Conservation (phyloP, 2,888 invertebrate species). For the Tachystola acroxantha region DNA sequence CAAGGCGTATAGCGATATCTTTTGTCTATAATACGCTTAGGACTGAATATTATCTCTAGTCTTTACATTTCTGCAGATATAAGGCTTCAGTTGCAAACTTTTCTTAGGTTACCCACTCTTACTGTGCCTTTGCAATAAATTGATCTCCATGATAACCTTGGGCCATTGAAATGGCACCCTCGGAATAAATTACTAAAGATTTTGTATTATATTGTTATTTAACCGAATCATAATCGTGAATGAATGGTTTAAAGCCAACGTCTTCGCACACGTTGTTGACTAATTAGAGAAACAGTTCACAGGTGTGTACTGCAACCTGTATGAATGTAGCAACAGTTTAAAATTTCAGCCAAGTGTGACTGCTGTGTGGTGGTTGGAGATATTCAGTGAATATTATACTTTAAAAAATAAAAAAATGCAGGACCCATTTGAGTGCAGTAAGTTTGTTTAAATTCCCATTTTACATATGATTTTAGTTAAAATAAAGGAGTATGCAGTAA, state of each 20-base stretch:
- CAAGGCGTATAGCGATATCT: no score
- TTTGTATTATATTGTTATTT: conserved; percentile 25
- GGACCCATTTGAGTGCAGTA: conserved; percentile 55
- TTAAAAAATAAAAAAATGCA: conserved; percentile 35
- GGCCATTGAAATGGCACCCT: conserved; percentile 21
- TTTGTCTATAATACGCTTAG: no score
- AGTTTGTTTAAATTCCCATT: conserved; percentile 21
- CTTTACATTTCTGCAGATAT: no score
- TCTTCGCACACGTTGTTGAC: conserved; percentile 50
- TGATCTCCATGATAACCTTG: conserved; percentile 24
- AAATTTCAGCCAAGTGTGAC: conserved; percentile 61
- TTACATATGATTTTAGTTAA: neutral
- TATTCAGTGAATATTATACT: conserved; percentile 24
- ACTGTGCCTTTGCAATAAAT: neutral
- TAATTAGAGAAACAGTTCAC: conserved; percentile 25
- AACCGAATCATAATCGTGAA: conserved; percentile 19
- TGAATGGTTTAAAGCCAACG: conserved; percentile 27
- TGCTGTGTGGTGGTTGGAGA: conserved; percentile 20
- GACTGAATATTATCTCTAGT: no score
- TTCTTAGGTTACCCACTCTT: conserved; percentile 4
- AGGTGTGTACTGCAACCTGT: conserved; percentile 25
- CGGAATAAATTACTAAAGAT: conserved; percentile 22
- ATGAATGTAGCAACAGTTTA: conserved; percentile 57
- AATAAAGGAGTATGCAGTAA: neutral
- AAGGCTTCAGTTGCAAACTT: conserved; percentile 27